These are phyloP conservation scores for Albula glossodonta DNA, from an alignment of 2,113 vertebrate genomes.

Conservation along the genomic window DNA sequence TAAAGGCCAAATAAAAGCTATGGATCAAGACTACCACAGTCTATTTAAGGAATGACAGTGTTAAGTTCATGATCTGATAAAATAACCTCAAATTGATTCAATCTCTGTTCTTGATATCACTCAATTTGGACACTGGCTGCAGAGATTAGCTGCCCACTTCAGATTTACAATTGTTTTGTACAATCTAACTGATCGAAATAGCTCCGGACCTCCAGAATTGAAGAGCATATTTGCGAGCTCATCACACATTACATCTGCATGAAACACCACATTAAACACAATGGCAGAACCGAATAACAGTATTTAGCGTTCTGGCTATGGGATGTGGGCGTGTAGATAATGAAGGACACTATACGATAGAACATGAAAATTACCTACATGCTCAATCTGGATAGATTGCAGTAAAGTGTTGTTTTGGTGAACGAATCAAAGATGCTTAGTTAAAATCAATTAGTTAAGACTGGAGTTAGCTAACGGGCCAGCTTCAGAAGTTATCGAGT, in stretches of 20 bases:
- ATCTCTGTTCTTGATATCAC: neutral
- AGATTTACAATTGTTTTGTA: neutral
- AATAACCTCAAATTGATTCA: neutral
- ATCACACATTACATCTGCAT: neutral
- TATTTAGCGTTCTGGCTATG: neutral
- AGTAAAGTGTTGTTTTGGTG: too few species aligned
- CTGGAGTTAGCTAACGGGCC: neutral
- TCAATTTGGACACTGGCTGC: too few species aligned
- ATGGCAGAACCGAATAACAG: neutral
- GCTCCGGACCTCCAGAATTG: neutral
- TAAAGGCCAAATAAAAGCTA: too few species aligned
- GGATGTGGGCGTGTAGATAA: neutral
- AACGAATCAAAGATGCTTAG: too few species aligned
- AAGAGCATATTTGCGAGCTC: neutral
- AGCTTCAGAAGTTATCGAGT: neutral
- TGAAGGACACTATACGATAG: neutral
- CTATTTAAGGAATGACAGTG: too few species aligned
- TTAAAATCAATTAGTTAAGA: neutral
- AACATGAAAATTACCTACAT: neutral
- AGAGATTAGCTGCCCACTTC: neutral
- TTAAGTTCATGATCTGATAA: neutral
- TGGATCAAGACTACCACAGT: too few species aligned
- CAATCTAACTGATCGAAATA: neutral
- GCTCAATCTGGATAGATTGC: too few species aligned
- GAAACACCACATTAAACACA: neutral